Evolutionary conservation across 2,888 invertebrate species (phyloP).

Genomic region (Sminthurinus aureus): DNA sequence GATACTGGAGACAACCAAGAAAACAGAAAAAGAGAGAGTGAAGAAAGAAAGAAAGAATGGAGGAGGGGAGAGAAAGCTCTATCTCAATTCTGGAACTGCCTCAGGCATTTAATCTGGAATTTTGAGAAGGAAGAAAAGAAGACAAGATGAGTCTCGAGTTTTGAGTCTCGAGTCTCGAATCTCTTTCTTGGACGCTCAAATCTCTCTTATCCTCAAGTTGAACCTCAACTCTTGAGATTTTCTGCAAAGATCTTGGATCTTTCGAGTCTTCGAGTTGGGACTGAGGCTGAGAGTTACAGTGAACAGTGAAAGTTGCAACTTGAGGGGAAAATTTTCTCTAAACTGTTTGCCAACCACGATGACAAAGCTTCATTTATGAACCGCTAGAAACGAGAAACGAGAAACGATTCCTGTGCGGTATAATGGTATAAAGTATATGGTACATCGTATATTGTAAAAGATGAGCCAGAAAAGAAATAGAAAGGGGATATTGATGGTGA

Average conservation of each 20-base stretch:
- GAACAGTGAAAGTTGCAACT: background rate
- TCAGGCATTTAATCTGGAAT: conserved; percentile 10
- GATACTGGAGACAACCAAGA: no score
- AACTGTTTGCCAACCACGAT: background rate
- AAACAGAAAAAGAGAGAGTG: background rate
- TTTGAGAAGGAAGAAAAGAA: conserved; percentile 7
- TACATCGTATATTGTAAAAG: no score
- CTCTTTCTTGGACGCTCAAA: background rate
- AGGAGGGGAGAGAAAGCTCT: background rate
- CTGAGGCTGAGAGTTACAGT: no score
- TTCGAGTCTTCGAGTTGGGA: no score
- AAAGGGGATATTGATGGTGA: background rate
- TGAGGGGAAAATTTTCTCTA: background rate
- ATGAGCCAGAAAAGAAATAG: background rate
- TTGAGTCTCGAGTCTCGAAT: no score
- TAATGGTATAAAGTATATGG: no score
- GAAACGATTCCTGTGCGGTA: no score
- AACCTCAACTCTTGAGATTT: background rate
- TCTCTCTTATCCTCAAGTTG: background rate
- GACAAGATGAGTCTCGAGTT: conserved; percentile 16
- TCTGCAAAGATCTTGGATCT: background rate
- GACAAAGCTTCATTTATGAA: background rate
- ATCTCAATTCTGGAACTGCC: conserved; percentile 7
- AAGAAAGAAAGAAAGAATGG: background rate
- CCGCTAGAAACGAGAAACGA: background rate